A percentile compares a stretch with the other conserved stretches of the same genome.
These are phyloP conservation scores for Drosophila malerkotliana DNA, from an alignment of 1,140 invertebrate genomes.

Conservation along the genomic window DNA sequence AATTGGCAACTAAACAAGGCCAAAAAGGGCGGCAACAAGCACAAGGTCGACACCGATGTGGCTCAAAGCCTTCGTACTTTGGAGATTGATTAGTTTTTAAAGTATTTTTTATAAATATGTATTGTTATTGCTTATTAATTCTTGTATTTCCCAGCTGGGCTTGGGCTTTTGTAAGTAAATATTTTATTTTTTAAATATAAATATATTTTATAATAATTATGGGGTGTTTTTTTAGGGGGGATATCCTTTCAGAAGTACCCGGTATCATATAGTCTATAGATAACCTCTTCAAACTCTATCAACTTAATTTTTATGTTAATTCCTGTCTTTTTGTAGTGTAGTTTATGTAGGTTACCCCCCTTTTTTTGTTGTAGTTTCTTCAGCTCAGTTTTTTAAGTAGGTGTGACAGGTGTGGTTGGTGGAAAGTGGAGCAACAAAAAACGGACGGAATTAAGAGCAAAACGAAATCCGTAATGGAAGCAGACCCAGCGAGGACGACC, in stretches of 20 bases:
- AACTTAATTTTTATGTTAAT: too few relatives aligned
- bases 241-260: neutral
- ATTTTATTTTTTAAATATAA: neutral
- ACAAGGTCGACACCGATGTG: slow-evolving; percentile 1
- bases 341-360: neutral
- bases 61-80: slow-evolving; percentile 57
- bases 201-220: neutral
- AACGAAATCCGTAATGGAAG: slow-evolving; percentile 1
- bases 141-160: slow-evolving; percentile 33
- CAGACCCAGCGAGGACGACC: slow-evolving; percentile 1
- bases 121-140: slow-evolving; percentile 3
- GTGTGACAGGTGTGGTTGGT: neutral
- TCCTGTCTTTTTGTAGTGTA: neutral
- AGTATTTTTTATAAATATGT: neutral
- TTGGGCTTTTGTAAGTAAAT: slow-evolving; percentile 50
- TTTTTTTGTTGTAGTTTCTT: neutral
- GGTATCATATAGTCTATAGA: neutral
- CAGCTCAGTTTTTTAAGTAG: neutral
- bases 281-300: too few relatives aligned
- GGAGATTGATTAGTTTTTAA: slow-evolving; percentile 65
- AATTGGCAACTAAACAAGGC: slow-evolving; percentile 70
- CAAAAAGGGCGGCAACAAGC: slow-evolving; percentile 47
- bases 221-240: neutral
- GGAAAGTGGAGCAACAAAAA: neutral
- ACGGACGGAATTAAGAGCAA: neutral